Evolutionary conservation across 1,140 invertebrate genomes (phyloP), one percentile per base, ranked within the genome.

Genomic region (Apis cerana): DNA sequence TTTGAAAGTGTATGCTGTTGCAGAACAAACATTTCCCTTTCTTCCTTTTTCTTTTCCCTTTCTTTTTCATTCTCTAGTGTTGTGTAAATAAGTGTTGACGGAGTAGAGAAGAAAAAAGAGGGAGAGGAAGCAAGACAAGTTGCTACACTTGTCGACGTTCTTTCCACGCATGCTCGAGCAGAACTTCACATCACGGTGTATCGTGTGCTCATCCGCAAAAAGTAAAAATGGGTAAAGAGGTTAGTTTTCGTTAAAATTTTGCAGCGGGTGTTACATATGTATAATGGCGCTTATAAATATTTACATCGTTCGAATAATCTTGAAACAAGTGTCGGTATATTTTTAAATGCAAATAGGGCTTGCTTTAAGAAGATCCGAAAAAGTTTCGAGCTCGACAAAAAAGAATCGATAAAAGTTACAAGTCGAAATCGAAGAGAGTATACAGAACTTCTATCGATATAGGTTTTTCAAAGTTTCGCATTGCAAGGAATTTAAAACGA

Each of bases 401-500:
- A 56, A 7, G 19, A 17, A 15, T 12, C 4, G 52, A 75, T 68
- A 76, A 76, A 76, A 76, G 74, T 82, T 76, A 19, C 13, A 48
- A 52, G 12, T 69, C 62, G 72, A 33, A 76, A 68, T 69, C 62
- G 23, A 33, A 64, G 13, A n/a, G 9, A 27, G 48, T 7, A 11
- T 56, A n/a, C n/a, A 13, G 23, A 68, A 82, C 21, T 82, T 76
- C 33, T 48, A 17, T 59, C 50, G 9, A 48, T 10, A 48, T 8
- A 76, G 76, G 72, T 82, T 76, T 1, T 13, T 2, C 56, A 15
- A 54, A 23, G 19, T 75, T 68, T 2, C 54, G 12, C 58, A 52
- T 27, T 43, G 15, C 21, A 11, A 68, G 74, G 21, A 82, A 82
- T 72, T 82, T 76, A 54, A 43, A 69, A 58, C 74, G 80, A 76